A percentile compares a stretch with the other conserved stretches of the same genome.
Conservation (phyloP, 92 coral and sea anemone species). For the Actinostola sp. region DNA sequence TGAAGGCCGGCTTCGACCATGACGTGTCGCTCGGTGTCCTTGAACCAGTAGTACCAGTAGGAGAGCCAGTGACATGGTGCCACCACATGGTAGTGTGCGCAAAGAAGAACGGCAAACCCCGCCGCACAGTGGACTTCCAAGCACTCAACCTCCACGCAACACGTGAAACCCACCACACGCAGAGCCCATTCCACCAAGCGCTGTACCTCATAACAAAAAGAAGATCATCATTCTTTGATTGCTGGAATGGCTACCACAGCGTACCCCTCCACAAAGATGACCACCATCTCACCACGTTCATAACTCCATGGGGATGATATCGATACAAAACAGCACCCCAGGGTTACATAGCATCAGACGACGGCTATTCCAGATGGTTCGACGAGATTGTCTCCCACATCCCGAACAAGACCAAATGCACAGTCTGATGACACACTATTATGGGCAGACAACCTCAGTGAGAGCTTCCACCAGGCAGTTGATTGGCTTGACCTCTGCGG, state of each 20-base stretch:
- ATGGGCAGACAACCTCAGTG: too few species aligned
- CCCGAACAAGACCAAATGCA: too few species aligned
- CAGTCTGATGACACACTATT: too few species aligned
- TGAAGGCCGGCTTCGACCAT: slow-evolving; percentile 59
- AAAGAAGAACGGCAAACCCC: too few species aligned
- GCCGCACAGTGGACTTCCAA: too few species aligned
- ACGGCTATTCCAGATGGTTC: slow-evolving; percentile 54
- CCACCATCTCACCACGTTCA: slow-evolving; percentile 70
- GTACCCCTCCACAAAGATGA: slow-evolving; percentile 54
- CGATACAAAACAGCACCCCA: slow-evolving; percentile 75
- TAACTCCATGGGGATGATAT: slow-evolving; percentile 68
- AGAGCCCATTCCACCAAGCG: slow-evolving; percentile 67
- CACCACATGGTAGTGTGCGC: too few species aligned
- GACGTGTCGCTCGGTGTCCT: slow-evolving; percentile 57
- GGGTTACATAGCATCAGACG: slow-evolving; percentile 59
- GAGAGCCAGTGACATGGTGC: too few species aligned
- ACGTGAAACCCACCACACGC: slow-evolving; percentile 63
- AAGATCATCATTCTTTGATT: slow-evolving; percentile 42
- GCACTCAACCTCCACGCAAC: slow-evolving; percentile 61
- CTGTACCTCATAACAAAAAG: slow-evolving; percentile 36
- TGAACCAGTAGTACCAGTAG: slow-evolving; percentile 51
- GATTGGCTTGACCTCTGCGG: too few species aligned
- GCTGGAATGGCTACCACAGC: slow-evolving; percentile 62
- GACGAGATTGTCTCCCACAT: slow-evolving; percentile 56
- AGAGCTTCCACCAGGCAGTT: slow-evolving; percentile 7